Base-by-base conservation (phyloP, 2,888 invertebrate species). In the Mesoligia furuncula region DNA sequence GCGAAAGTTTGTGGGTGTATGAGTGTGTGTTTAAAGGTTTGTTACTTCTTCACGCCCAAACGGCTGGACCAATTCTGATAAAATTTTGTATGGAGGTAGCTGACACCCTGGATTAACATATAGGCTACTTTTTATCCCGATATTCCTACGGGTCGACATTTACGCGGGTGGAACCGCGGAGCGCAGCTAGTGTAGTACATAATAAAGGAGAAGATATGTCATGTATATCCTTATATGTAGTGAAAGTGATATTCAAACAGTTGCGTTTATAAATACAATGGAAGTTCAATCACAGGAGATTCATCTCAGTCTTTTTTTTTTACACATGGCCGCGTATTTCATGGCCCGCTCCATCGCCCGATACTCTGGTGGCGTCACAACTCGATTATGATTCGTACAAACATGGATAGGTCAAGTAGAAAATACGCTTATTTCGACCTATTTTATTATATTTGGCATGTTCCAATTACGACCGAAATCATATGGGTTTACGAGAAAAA, bases 381-480 rank as follows among this genome's bases (percentile, higher is more conserved):
- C 13, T 75, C 62, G n/a, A 61, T 54, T 61, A 71, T 73, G 71
- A 80, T 75, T 75, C 75, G 72, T 61, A 42, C 36, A 81, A 84
- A 79, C 61, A 84, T 51, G 71, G 62, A 75, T 73, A 73, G 79
- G 77, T 66, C 68, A 81, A 68, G 75, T 84, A 78, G 84, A 77
- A 86, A 79, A 87, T 74, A 64, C 84, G 73, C 77, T 84, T 81
- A 73, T 84, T 71, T 54, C 68, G 59, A 57, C 27, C 62, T 54
- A 78, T 71, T 77, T 84, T 86, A 77, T 86, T 85, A 84, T 61
- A 71, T 86, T 77, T 75, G 81, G 67, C 78, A 66, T 87, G 79
- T 86, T 71, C 74, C 81, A 84, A 87, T 84, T 84, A 85, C 87
- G 70, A n/a, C 75, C 48, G n/a, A 86, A 77, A 86, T 84, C 85